A percentile compares a stretch with the other conserved stretches of the same genome.
Evolutionary conservation across 2,888 invertebrate genomes (phyloP).

Genomic region (Thalpophila matura): DNA sequence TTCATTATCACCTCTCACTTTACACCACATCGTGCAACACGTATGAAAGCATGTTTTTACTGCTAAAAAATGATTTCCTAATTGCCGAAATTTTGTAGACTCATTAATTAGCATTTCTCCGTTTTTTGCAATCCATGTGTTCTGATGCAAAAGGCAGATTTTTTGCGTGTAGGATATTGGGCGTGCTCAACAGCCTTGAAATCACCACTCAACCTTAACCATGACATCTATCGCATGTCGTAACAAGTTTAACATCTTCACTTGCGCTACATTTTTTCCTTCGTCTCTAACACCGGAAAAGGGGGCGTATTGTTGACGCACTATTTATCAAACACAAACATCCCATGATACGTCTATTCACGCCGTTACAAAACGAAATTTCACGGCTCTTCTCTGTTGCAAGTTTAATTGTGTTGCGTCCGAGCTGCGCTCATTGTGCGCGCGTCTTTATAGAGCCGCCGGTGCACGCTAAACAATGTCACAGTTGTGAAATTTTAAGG

Average conservation of each 20-base stretch:
- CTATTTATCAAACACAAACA: slow-evolving; percentile 84
- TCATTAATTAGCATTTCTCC: slow-evolving; percentile 32
- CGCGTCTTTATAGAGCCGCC: slow-evolving; percentile 77
- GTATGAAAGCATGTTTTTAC: slow-evolving; percentile 7
- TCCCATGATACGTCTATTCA: slow-evolving; percentile 85
- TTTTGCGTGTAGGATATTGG: slow-evolving; percentile 2
- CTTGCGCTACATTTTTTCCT: slow-evolving; percentile 57
- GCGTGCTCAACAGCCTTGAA: slow-evolving; percentile 60
- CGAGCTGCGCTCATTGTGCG: slow-evolving; percentile 74
- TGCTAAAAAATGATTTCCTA: slow-evolving; percentile 22
- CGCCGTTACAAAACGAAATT: slow-evolving; percentile 78
- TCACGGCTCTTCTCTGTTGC: slow-evolving; percentile 81
- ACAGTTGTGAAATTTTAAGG: slow-evolving; percentile 78
- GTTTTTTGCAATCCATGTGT: neutral
- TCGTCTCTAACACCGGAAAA: slow-evolving; percentile 69
- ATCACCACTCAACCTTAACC: slow-evolving; percentile 66
- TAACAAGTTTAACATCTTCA: slow-evolving; percentile 65
- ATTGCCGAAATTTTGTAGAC: slow-evolving; percentile 2
- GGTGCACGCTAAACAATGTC: slow-evolving; percentile 69
- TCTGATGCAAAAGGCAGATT: slow-evolving; percentile 10
- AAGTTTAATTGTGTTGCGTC: slow-evolving; percentile 79
- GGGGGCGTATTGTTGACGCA: slow-evolving; percentile 85
- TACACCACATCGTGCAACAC: slow-evolving; percentile 48
- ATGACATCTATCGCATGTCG: slow-evolving; percentile 62
- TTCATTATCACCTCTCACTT: slow-evolving; percentile 31